Base-by-base conservation (phyloP, 2,888 invertebrate species). In the Erebia palarica region DNA sequence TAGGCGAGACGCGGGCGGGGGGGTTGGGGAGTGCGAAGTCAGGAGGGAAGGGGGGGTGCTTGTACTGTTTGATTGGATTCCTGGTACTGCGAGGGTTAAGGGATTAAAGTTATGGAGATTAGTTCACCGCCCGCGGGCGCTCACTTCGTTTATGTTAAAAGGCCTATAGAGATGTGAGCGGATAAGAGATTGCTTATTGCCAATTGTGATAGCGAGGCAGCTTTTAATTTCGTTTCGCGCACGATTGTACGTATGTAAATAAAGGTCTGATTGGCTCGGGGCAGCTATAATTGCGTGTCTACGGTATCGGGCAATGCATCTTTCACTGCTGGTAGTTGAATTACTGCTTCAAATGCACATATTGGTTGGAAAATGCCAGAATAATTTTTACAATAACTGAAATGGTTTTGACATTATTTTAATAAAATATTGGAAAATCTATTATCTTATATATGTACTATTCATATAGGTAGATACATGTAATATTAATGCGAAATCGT, bases 21-120 rank as follows among this genome's bases (percentile, higher is more conserved):
- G 76, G 77, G 75, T 72, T 71, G 75, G 73, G 81, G 78, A 82
- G 82, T 83, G 81, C 70, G 67, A 70, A 67, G 74, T 74, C 71
- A 79, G 78, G 58, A 21, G 82, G 80, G 84, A 81, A 80, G 81
- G 81, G 86, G 85, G 88, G 84, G 81, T 81, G 88, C 89, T 88
- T 93, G 93, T 92, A 92, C 92, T 92, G 91, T 93, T 92, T 93
- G 93, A 93, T 93, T 93, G 93, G 92, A 93, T 93, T 92, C 90
- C 92, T 91, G 92, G 90, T 88, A 91, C 88, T 87, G 89, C 82
- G 88, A 90, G 92, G 92, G 93, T 91, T 90, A 92, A 91, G 87
- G 93, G 93, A 93, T 92, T 93, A 93, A 93, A 92, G 90, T 93
- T 93, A 93, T 92, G 92, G 92, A 93, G 93, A 93, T 93, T 92